These are phyloP conservation scores for Coptodon bakossiorum DNA, from an alignment of 2,113 vertebrate genomes.

Conservation along the genomic window DNA sequence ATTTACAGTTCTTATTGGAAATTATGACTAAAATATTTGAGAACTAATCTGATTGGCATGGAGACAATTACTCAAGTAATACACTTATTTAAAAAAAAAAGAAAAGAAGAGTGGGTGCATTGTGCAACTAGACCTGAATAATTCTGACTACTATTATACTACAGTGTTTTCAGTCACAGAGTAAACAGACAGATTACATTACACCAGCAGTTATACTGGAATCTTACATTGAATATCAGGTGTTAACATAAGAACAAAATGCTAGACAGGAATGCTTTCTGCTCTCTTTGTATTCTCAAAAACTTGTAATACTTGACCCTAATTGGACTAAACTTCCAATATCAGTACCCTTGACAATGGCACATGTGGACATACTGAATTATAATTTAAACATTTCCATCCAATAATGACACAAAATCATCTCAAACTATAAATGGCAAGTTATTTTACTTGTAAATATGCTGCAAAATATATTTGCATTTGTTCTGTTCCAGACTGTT, in stretches of 20 bases:
- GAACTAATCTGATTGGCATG: background rate
- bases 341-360: background rate
- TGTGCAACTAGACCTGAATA: background rate
- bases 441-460: background rate
- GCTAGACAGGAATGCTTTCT: background rate
- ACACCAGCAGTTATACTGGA: background rate
- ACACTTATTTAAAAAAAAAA: background rate
- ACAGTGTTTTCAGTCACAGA: background rate
- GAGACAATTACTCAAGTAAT: background rate
- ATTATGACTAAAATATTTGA: background rate
- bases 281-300: background rate
- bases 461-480: background rate
- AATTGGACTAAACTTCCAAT: background rate
- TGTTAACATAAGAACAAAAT: background rate
- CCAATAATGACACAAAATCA: background rate
- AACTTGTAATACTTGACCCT: background rate
- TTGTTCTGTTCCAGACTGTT: background rate
- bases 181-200: background rate
- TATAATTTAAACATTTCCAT: background rate
- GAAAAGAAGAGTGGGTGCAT: background rate
- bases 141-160: background rate
- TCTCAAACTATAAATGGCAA: background rate
- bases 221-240: background rate
- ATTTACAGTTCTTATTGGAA: background rate
- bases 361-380: background rate